phyloP scores from a whole-genome alignment of 2,888 invertebrate species.

The Brachyptera putata region DNA sequence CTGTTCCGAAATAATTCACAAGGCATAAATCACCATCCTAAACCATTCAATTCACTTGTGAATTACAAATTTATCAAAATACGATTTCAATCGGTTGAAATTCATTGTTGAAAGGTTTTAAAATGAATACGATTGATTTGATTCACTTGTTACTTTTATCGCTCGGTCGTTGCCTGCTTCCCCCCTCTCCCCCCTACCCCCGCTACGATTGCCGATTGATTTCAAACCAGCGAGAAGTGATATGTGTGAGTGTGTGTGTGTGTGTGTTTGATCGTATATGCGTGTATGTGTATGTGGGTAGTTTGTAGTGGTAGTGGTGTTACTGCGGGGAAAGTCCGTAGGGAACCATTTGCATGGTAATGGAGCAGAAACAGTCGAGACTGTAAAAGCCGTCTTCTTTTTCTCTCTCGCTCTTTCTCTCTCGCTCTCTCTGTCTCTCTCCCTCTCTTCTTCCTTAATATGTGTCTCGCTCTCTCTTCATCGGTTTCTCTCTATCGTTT shows the following conservation, averaged over 20 bases:
- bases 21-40: no score
- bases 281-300: not conserved
- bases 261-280: not conserved
- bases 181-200: not conserved
- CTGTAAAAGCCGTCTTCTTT: not conserved
- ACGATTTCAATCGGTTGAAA: no score
- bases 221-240: no score
- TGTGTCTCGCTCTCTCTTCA: not conserved
- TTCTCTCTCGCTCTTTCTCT: not conserved
- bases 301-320: no score
- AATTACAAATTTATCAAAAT: no score
- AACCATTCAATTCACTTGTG: no score
- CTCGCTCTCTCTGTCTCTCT: not conserved
- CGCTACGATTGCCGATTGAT: not conserved
- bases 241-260: not conserved
- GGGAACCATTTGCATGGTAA: constrained; percentile 19
- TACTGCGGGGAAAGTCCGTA: no score
- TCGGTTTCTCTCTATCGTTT: not conserved
- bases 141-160: no score
- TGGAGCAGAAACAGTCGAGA: constrained; percentile 7
- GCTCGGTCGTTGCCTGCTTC: not conserved
- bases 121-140: no score
- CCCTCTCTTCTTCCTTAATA: no score
- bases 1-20: no score
- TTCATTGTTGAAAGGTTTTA: no score